Evolutionary conservation across 2,113 vertebrate species (phyloP), one percentile per base, ranked within the genome.

Genomic region (Xyrauchen texanus): DNA sequence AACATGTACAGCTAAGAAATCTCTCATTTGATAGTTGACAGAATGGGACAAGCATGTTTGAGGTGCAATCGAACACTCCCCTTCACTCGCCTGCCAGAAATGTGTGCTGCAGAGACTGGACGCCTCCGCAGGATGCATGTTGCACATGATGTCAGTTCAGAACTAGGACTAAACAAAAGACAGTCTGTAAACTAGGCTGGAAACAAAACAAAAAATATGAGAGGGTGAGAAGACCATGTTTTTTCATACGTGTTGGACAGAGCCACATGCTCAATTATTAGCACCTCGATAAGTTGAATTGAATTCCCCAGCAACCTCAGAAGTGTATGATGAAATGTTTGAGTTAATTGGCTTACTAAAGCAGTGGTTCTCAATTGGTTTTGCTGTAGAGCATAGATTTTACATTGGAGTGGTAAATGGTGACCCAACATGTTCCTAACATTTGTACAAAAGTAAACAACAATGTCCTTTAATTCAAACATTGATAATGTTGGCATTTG

Each of bases 81-180:
- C 57, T 78, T 73, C 61, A 68, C 76, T 49, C 52, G 82, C 60
- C 83, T 82, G 89, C 90, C 90, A 91, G 85, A 90, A 91, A 89
- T 90, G 87, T 91, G 87, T 91, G 91, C 85, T 91, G 87, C 81
- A 68, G 76, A 82, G 80, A 86, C 77, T 60, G 80, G 65, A 86
- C 83, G 87, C 88, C 89, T 88, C 87, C 84, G 81, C 87, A 82
- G 80, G 78, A 87, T 79, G 83, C 83, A 34, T 76, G 85, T 52
- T 77, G 65, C 49, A 75, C 55, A 88, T 94, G 92, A 93, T 92
- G 93, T 93, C 92, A 94, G 88, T 64, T 71, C 73, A 60, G 77
- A 86, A 89, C 87, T 88, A 88, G 83, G 88, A 86, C 90, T 87
- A 90, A 91, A 94, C 91, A 93, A 93, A 93, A 92, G 87, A 83